Evolutionary conservation across 1,140 invertebrate genomes (phyloP), one percentile per base, ranked within the genome.

Genomic region (Pararge aegeria): DNA sequence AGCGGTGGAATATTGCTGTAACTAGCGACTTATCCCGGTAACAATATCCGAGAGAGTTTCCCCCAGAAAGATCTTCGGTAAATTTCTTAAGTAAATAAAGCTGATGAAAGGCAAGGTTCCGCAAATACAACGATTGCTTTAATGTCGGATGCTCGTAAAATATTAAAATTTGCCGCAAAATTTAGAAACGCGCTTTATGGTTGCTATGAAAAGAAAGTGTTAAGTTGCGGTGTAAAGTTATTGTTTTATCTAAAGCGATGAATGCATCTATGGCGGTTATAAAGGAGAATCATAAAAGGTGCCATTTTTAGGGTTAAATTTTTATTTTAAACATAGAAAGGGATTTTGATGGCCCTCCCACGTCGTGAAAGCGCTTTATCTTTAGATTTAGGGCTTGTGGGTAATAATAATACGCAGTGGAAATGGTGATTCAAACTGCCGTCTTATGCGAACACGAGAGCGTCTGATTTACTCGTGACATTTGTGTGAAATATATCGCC

Each of bases 281-380:
- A 81, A 80, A 83, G 64, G 54, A 68, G 68, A 61, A 55, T 68
- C 70, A 77, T 83, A 80, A 83, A 84, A 80, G 71, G 56, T 75
- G 77, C 68, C 75, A 77, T 64, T 70, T 66, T 83, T 76, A 77
- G 70, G 70, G 73, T 89, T 80, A 84, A 83, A 89, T 85, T 89
- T 87, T 89, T 87, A 89, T 89, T 89, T 89, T 89, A 89, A 89
- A 89, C 85, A 89, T 89, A 80, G 85, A 64, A 76, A 83, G 82
- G 85, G 85, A 85, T 78, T 83, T 77, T 80, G 75, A 81, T 81
- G 77, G 85, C 76, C 75, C 72, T 74, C 72, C 68, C 66, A 79
- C 62, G 85, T 78, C 78, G 77, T 61, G 66, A 49, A 60, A 48
- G 2, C 67, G 60, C 78, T 73, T 85, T 87, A 84, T 79, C 75